These are phyloP conservation scores for Himalopsyche japonica DNA, from an alignment of 2,888 invertebrate genomes.

Conservation along the genomic window DNA sequence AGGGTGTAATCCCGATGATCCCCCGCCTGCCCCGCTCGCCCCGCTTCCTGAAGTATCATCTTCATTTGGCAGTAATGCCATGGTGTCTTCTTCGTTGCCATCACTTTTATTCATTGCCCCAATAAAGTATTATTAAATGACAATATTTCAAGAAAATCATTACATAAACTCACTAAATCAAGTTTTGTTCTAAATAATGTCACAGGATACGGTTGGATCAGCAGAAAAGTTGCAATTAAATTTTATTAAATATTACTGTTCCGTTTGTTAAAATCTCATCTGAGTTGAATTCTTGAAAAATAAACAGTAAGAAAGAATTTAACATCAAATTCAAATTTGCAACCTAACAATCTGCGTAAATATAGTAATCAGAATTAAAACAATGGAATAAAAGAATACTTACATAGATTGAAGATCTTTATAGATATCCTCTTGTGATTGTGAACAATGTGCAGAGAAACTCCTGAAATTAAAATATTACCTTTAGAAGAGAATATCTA, in stretches of 20 bases:
- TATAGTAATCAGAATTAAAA: neutral
- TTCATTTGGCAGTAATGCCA: slow-evolving; percentile 32
- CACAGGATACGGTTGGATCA: no score
- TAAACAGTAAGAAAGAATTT: no score
- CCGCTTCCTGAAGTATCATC: slow-evolving; percentile 20
- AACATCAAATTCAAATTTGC: neutral
- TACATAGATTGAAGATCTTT: slow-evolving; percentile 81
- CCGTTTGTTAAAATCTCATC: no score
- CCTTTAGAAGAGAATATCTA: no score
- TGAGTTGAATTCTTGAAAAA: no score
- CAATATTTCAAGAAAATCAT: neutral
- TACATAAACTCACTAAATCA: no score
- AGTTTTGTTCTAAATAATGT: no score
- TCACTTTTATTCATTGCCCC: slow-evolving; percentile 17
- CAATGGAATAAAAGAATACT: slow-evolving; percentile 51
- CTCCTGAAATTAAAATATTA: slow-evolving; percentile 64
- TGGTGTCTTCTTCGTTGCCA: slow-evolving; percentile 31
- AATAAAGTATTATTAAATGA: neutral
- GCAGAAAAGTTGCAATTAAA: no score
- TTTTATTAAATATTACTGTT: no score
- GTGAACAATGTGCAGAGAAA: slow-evolving; percentile 76
- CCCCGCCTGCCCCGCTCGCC: slow-evolving; percentile 38
- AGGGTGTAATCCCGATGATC: neutral
- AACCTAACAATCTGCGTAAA: neutral
- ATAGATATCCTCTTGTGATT: slow-evolving; percentile 83